phyloP scores from a whole-genome alignment of 2,113 vertebrate species.

The Centrocercus urophasianus region DNA sequence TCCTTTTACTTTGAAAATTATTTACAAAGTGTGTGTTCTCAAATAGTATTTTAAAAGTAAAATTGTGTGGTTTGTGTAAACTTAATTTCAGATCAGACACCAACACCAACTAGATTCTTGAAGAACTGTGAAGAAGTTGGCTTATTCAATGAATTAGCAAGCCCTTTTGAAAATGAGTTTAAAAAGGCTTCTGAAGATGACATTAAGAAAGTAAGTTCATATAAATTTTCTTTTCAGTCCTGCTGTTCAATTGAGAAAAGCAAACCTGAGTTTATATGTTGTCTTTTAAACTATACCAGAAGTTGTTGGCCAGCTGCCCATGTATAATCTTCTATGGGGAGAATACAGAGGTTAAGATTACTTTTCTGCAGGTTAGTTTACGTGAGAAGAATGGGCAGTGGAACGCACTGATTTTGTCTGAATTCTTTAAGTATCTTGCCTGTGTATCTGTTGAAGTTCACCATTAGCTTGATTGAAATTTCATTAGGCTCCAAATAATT shows the following conservation, averaged over 20 bases:
- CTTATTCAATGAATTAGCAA: slow-evolving; percentile 96
- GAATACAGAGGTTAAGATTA: neutral
- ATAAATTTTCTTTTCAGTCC: neutral
- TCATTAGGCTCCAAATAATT: neutral
- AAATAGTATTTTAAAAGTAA: neutral
- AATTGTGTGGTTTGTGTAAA: neutral
- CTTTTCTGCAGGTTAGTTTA: neutral
- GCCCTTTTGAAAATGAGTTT: slow-evolving; percentile 99
- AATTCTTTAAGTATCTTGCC: neutral
- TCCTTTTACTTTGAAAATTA: neutral
- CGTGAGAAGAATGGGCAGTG: neutral
- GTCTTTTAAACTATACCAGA: neutral
- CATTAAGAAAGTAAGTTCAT: slow-evolving; percentile 91
- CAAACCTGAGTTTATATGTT: neutral
- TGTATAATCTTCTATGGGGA: neutral
- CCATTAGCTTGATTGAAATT: neutral
- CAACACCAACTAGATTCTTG: slow-evolving; percentile 96
- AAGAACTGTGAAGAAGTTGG: slow-evolving; percentile 99
- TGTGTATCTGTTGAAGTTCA: neutral
- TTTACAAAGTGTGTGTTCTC: fast-evolving
- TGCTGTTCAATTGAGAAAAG: neutral
- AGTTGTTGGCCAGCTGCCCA: neutral
- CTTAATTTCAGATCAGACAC: slow-evolving; percentile 93
- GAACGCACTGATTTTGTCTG: neutral
- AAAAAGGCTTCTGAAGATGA: slow-evolving; percentile 97